These are phyloP conservation scores for Ctenoplectra terminalis DNA, from an alignment of 1,140 invertebrate species.

Conservation along the genomic window DNA sequence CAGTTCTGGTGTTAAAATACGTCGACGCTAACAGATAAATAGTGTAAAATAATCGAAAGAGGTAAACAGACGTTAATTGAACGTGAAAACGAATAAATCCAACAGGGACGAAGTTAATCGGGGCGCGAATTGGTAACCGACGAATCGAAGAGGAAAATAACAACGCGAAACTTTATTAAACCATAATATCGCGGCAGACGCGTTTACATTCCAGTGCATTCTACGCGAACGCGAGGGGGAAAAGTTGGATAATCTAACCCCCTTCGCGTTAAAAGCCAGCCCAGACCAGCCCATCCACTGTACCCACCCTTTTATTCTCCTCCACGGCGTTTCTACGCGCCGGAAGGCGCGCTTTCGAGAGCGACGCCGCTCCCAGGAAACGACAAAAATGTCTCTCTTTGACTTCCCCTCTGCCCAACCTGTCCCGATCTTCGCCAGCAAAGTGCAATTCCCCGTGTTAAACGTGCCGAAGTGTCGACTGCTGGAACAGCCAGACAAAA, in stretches of 20 bases:
- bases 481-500: not conserved
- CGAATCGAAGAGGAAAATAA: constrained; percentile 11
- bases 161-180: constrained; percentile 27
- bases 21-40: not conserved
- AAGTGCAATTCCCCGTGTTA: constrained; percentile 49
- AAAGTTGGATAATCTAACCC: constrained; percentile 21
- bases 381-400: constrained; percentile 40
- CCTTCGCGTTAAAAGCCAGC: constrained; percentile 21
- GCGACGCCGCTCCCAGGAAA: constrained; percentile 1
- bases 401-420: not conserved
- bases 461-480: constrained; percentile 46
- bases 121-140: not conserved
- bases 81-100: not conserved
- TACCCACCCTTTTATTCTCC: not conserved
- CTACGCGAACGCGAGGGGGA: not conserved
- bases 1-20: too few relatives aligned
- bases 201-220: constrained; percentile 3
- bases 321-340: not conserved
- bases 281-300: not conserved
- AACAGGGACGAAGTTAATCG: constrained; percentile 4
- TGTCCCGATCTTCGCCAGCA: constrained; percentile 9
- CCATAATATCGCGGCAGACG: constrained; percentile 14
- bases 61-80: not conserved
- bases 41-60: not conserved
- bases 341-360: constrained; percentile 8